phyloP scores from a whole-genome alignment of 1,140 invertebrate species.

The Temnothorax curvispinosus region DNA sequence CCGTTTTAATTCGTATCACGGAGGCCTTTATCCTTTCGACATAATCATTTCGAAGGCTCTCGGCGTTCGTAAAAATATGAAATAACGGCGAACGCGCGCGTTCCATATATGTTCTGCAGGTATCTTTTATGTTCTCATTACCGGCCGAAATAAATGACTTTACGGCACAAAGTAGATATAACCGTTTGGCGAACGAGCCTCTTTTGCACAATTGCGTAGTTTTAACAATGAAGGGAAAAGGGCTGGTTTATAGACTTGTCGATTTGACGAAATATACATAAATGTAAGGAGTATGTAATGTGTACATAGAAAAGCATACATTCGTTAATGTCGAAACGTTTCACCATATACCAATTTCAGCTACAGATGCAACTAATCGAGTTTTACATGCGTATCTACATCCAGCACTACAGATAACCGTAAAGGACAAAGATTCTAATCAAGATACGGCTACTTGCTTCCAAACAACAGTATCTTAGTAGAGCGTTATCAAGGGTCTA shows the following conservation, averaged over 20 bases:
- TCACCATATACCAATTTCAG: constrained; percentile 5
- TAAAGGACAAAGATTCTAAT: constrained; percentile 74
- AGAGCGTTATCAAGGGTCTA: constrained; percentile 72
- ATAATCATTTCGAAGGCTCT: constrained; percentile 62
- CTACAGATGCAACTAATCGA: constrained; percentile 62
- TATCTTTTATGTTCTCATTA: constrained; percentile 70
- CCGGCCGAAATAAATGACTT: constrained; percentile 67
- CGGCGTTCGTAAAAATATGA: constrained; percentile 48
- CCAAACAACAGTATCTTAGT: constrained; percentile 74
- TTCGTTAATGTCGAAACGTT: constrained; percentile 2
- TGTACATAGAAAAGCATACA: background rate
- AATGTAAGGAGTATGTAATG: background rate
- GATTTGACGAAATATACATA: constrained; percentile 1
- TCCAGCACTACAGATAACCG: constrained; percentile 46
- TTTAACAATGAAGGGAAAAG: constrained; percentile 37
- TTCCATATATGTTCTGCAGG: constrained; percentile 30
- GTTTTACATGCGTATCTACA: constrained; percentile 62
- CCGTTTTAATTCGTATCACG: constrained; percentile 28
- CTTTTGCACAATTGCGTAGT: constrained; percentile 11
- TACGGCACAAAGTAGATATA: constrained; percentile 55
- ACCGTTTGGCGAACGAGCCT: constrained; percentile 31
- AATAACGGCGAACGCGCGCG: constrained; percentile 39
- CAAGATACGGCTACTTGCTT: constrained; percentile 75
- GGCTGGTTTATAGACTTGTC: constrained; percentile 1
- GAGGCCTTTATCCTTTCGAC: constrained; percentile 44